Conservation (phyloP, 2,113 vertebrate species). For the Suricata suricatta region DNA sequence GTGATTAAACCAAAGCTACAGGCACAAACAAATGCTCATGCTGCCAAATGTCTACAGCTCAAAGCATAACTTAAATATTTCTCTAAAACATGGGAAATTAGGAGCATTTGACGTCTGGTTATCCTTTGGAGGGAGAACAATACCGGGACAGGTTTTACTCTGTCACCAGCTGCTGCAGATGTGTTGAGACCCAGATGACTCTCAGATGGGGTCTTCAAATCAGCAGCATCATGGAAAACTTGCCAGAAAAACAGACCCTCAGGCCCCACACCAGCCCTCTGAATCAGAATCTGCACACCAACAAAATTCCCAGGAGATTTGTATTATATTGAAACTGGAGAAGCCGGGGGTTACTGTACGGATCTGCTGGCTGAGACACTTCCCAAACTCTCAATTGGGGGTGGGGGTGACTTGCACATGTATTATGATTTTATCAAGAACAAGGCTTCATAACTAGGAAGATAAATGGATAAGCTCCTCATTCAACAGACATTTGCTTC, state of each 20-base stretch:
- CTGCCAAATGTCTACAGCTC: constrained; percentile 33
- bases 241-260: background rate
- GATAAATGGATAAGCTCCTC: background rate
- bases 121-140: background rate
- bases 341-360: background rate
- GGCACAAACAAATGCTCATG: background rate
- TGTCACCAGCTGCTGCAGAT: background rate
- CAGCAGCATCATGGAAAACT: background rate
- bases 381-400: background rate
- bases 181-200: background rate
- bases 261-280: background rate
- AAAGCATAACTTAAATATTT: constrained; percentile 58
- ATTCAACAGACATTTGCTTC: background rate
- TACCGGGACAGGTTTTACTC: background rate
- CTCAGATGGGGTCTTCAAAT: background rate
- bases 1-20: constrained; percentile 50
- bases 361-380: background rate
- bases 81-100: background rate
- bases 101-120: background rate
- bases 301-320: background rate
- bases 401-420: background rate
- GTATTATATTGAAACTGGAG: background rate
- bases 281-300: background rate
- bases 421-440: background rate
- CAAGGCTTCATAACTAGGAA: background rate